These are phyloP conservation scores for Isotomurus palustris DNA, from an alignment of 2,888 invertebrate genomes.

Conservation along the genomic window DNA sequence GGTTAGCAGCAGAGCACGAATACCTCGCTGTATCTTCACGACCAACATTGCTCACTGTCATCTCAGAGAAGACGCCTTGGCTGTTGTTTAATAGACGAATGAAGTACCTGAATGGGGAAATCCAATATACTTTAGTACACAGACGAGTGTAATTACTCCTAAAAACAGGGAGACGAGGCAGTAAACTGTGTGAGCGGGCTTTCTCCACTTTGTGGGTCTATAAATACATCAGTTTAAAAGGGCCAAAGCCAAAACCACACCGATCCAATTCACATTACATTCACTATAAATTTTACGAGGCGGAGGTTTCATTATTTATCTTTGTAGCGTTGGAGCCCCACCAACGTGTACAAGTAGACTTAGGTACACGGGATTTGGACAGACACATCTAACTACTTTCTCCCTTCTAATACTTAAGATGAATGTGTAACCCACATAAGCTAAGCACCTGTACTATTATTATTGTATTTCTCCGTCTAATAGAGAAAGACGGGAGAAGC, in stretches of 20 bases:
- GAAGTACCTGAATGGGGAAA: conserved; percentile 27
- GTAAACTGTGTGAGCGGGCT: background rate
- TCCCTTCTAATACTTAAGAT: no score
- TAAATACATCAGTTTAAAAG: no score
- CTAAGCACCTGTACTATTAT: no score
- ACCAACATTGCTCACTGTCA: conserved; percentile 49
- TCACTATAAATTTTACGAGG: conserved; percentile 14
- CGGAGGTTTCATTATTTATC: conserved; percentile 10
- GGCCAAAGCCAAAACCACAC: no score
- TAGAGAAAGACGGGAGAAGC: no score
- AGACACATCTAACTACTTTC: background rate
- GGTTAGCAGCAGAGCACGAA: conserved; percentile 51
- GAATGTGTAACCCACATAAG: no score
- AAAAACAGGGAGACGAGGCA: no score
- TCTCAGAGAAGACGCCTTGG: conserved; percentile 47
- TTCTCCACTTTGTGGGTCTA: background rate
- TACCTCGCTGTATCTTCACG: conserved; percentile 51
- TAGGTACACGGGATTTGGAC: background rate
- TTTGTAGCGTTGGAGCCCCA: background rate
- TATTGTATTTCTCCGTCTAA: no score
- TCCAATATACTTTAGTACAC: background rate
- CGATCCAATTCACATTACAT: conserved; percentile 8
- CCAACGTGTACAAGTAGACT: background rate
- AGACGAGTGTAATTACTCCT: no score
- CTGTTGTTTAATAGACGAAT: conserved; percentile 42